Evolutionary conservation across 2,797 vertebrate species (phyloP).

Genomic region (Microctenopoma lineatum): DNA sequence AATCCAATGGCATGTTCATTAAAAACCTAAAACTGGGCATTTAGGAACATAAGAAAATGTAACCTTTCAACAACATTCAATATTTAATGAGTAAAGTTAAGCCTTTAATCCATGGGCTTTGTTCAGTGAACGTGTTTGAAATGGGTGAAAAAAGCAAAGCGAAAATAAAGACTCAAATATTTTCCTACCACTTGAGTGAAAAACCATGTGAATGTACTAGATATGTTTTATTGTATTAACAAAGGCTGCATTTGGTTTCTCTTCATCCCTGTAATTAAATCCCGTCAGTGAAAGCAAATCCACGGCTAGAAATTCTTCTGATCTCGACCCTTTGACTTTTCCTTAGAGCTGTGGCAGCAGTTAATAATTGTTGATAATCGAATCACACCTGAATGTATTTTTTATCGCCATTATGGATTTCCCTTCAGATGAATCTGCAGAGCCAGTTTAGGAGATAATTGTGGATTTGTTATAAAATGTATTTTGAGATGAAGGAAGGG

Average conservation of each 20-base stretch:
- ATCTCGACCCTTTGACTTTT: neutral
- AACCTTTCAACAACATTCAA: slow-evolving; percentile 75
- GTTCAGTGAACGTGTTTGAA: slow-evolving; percentile 65
- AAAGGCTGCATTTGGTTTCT: slow-evolving; percentile 25
- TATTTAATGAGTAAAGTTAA: slow-evolving; percentile 72
- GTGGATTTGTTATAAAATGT: slow-evolving; percentile 15
- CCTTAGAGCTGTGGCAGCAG: neutral
- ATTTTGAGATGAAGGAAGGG: neutral
- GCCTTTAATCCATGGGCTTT: slow-evolving; percentile 62
- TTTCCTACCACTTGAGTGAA: slow-evolving; percentile 25
- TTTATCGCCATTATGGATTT: slow-evolving; percentile 25
- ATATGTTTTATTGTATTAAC: slow-evolving; percentile 39
- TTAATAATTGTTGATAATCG: slow-evolving; percentile 12
- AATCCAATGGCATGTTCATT: slow-evolving; percentile 75
- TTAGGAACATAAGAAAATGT: slow-evolving; percentile 68
- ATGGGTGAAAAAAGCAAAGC: slow-evolving; percentile 30
- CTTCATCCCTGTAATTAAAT: slow-evolving; percentile 22
- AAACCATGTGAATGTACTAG: slow-evolving; percentile 16
- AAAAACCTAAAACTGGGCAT: slow-evolving; percentile 70
- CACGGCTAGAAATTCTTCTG: neutral
- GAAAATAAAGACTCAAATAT: slow-evolving; percentile 16
- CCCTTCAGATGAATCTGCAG: slow-evolving; percentile 3
- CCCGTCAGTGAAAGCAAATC: slow-evolving; percentile 17
- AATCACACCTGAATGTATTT: slow-evolving; percentile 9
- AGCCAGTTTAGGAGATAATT: slow-evolving; percentile 6